Percentiles rank a stretch among this genome's conserved stretches.
These are phyloP conservation scores for Variabilichromis moorii DNA, from an alignment of 2,113 vertebrate genomes.

Conservation along the genomic window DNA sequence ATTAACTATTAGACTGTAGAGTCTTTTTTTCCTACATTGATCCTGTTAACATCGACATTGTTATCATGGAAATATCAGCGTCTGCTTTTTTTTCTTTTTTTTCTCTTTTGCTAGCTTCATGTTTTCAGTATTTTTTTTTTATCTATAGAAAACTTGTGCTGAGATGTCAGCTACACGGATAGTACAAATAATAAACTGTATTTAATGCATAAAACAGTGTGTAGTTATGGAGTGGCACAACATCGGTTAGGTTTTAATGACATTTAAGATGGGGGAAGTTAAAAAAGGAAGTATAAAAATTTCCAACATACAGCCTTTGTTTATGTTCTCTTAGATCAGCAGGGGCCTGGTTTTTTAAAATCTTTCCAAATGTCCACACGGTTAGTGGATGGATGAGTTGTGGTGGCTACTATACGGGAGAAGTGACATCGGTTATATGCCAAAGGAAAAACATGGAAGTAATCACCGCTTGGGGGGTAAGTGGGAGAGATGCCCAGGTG, in stretches of 20 bases:
- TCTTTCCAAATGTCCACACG: constrained; percentile 32
- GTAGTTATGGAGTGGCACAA: not conserved
- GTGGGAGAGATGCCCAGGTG: constrained; percentile 29
- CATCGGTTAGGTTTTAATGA: not conserved
- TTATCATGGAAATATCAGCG: not conserved
- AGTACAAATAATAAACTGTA: not conserved
- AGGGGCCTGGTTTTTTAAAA: constrained; percentile 32
- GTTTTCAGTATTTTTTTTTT: not conserved
- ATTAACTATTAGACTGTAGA: not conserved
- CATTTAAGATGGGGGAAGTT: not conserved
- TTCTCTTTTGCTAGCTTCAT: not conserved
- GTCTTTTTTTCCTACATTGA: not conserved
- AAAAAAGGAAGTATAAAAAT: not conserved
- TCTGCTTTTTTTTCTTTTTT: not conserved
- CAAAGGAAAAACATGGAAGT: constrained; percentile 29
- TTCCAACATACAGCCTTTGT: not conserved
- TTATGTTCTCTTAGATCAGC: not conserved
- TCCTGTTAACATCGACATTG: not conserved
- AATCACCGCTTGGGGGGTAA: rapidly evolving
- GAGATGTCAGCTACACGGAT: not conserved
- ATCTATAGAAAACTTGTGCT: not conserved
- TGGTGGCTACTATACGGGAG: constrained; percentile 45
- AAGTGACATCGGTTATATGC: constrained; percentile 31
- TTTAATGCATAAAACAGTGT: not conserved
- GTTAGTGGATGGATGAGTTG: rapidly evolving